These are phyloP conservation scores for Fulica atra DNA, from an alignment of 2,113 vertebrate genomes.

Conservation along the genomic window DNA sequence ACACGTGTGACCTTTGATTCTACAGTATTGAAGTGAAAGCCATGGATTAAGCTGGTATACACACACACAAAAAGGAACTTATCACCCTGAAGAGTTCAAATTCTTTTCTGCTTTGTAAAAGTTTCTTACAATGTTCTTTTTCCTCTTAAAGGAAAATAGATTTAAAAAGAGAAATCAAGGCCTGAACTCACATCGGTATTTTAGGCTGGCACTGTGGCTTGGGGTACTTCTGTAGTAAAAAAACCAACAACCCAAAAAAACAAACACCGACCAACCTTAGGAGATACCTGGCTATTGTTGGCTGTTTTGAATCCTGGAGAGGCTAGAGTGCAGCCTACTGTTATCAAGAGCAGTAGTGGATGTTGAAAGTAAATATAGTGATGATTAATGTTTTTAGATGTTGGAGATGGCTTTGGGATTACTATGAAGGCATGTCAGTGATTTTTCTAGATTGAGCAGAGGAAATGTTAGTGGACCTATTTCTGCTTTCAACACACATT, in stretches of 20 bases:
- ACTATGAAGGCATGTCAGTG: not conserved
- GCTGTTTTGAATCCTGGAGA: not conserved
- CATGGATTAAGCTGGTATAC: not conserved
- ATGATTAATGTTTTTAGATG: not conserved
- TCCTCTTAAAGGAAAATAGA: not conserved
- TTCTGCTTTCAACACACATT: not conserved
- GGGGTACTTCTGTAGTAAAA: not conserved
- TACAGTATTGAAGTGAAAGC: not conserved
- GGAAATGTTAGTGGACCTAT: fast-evolving
- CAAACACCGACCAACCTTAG: not conserved
- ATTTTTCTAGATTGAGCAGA: not conserved
- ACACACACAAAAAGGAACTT: no score
- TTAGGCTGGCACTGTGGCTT: not conserved
- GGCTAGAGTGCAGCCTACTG: not conserved
- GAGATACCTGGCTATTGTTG: not conserved
- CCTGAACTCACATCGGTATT: not conserved
- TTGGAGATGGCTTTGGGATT: not conserved
- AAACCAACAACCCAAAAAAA: not conserved
- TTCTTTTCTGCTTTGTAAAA: not conserved
- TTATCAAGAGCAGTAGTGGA: not conserved
- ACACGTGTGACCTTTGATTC: not conserved
- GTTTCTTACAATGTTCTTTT: not conserved
- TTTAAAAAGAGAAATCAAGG: not conserved
- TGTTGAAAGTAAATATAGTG: not conserved
- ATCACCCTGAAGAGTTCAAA: not conserved